These are phyloP conservation scores for Hyperoplus immaculatus DNA, from an alignment of 2,797 vertebrate genomes.

Conservation along the genomic window DNA sequence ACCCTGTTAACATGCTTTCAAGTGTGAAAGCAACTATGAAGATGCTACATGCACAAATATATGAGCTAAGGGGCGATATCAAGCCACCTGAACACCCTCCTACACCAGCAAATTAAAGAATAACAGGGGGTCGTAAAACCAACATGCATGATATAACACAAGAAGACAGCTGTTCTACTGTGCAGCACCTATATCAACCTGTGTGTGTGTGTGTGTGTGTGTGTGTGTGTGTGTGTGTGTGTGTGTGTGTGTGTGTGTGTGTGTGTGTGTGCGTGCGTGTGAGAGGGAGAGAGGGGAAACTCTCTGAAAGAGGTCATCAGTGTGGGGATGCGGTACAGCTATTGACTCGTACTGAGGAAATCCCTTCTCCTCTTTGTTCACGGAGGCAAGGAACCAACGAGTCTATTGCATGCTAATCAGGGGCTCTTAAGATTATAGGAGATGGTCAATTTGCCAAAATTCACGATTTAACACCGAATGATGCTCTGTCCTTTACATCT, in stretches of 20 bases:
- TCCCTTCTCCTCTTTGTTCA: conserved; percentile 75
- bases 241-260: conserved; percentile 24
- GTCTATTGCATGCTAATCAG: conserved; percentile 76
- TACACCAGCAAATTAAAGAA: conserved; percentile 16
- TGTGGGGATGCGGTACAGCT: conserved; percentile 59
- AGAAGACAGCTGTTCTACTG: conserved; percentile 39
- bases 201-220: conserved; percentile 1
- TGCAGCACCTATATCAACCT: conserved; percentile 18
- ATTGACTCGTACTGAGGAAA: conserved; percentile 80
- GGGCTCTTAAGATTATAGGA: conserved; percentile 66
- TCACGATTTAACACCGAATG: conserved; percentile 50
- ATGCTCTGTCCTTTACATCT: conserved; percentile 31
- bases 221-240: conserved; percentile 24
- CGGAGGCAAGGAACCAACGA: conserved; percentile 57
- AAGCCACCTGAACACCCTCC: conserved; percentile 36
- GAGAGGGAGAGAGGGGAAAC: conserved; percentile 22
- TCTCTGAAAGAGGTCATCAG: conserved; percentile 66
- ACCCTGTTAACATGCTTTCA: conserved; percentile 11
- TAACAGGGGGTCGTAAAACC: conserved; percentile 46
- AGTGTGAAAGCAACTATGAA: conserved; percentile 40
- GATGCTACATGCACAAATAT: conserved; percentile 1
- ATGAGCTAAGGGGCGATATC: conserved; percentile 34
- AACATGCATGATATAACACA: conserved; percentile 46
- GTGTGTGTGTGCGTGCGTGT: conserved; percentile 16
- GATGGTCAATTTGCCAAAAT: conserved; percentile 42